A percentile compares a stretch with the other conserved stretches of the same genome.
These are phyloP conservation scores for Podiceps cristatus DNA, from an alignment of 2,113 vertebrate genomes.

Conservation along the genomic window DNA sequence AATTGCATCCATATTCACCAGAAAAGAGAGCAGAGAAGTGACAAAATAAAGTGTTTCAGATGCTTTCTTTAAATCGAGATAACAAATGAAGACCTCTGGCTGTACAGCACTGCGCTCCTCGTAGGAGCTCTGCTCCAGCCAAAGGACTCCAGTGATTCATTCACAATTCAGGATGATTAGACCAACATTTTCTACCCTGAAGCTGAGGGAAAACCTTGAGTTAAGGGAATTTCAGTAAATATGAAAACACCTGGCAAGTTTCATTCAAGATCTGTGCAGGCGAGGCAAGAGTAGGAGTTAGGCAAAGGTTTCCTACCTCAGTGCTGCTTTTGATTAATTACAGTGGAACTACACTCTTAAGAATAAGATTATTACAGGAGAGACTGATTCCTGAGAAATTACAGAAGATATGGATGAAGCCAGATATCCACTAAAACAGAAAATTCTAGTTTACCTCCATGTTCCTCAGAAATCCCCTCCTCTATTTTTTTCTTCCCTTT, in stretches of 20 bases:
- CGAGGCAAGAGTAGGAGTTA: neutral
- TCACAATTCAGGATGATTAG: conserved; percentile 52
- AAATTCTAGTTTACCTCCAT: neutral
- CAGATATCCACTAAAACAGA: neutral
- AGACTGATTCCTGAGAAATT: neutral
- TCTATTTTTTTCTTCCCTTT: neutral
- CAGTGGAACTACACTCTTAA: neutral
- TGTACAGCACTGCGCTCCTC: neutral
- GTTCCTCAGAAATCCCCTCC: neutral
- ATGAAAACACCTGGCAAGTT: neutral
- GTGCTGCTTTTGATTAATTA: conserved; percentile 21
- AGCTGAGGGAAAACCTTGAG: neutral
- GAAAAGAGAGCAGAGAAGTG: neutral
- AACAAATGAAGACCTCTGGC: neutral
- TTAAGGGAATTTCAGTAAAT: conserved; percentile 31
- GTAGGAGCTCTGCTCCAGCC: neutral
- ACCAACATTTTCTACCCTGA: neutral
- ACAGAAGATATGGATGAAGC: neutral
- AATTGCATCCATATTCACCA: neutral
- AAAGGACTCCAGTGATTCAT: conserved; percentile 30
- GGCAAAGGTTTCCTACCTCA: neutral
- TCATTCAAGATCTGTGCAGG: neutral
- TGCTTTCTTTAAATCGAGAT: neutral
- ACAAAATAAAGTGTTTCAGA: neutral
- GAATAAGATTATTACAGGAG: neutral